Conservation (phyloP, 2,888 invertebrate species). For the Lathronympha strigana region DNA sequence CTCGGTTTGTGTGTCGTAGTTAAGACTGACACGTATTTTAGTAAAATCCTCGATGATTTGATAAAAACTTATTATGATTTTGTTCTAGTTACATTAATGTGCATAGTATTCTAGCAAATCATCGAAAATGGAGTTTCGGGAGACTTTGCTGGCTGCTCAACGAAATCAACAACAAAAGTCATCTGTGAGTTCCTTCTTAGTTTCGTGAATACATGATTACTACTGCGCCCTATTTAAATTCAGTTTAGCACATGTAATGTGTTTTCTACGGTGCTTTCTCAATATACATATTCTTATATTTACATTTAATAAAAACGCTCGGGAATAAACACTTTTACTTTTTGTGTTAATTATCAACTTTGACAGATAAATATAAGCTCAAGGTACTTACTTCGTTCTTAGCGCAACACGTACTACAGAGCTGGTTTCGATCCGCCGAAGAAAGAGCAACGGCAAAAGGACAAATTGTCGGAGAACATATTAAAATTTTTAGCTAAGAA, state of each 20-base stretch:
- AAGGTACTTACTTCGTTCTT: constrained; percentile 50
- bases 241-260: constrained; percentile 3
- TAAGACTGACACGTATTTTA: constrained; percentile 79
- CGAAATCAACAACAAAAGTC: constrained; percentile 82
- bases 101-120: constrained; percentile 42
- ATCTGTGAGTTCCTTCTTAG: constrained; percentile 71
- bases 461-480: constrained; percentile 89
- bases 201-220: constrained; percentile 50
- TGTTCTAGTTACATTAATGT: constrained; percentile 10
- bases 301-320: background rate
- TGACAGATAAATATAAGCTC: constrained; percentile 35
- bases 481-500: constrained; percentile 92
- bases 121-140: constrained; percentile 76
- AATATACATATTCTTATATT: background rate
- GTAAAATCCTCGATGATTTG: constrained; percentile 69
- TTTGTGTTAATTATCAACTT: constrained; percentile 31
- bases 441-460: constrained; percentile 88
- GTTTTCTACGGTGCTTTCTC: background rate
- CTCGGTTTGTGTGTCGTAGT: constrained; percentile 71
- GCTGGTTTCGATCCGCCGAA: constrained; percentile 93
- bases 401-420: constrained; percentile 86
- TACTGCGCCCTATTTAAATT: constrained; percentile 39
- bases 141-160: constrained; percentile 78
- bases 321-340: constrained; percentile 34
- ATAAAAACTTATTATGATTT: constrained; percentile 54